Base-by-base conservation (phyloP, 2,797 vertebrate species). In the Tenualosa thibaudeaui region DNA sequence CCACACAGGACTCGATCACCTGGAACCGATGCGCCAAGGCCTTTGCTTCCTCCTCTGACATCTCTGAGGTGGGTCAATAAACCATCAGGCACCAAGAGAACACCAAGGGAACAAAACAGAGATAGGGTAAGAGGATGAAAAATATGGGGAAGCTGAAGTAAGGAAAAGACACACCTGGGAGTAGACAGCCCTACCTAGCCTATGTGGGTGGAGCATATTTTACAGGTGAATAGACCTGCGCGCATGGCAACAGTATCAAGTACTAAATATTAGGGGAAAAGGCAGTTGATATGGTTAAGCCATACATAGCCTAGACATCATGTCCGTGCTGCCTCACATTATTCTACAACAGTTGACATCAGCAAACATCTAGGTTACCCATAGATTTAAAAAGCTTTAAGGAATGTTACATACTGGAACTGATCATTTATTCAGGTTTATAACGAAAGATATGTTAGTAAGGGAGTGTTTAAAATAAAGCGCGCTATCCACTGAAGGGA, bases 11-110 rank as follows among this genome's bases (percentile, higher is more conserved):
- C 87, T 95, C 92, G 24, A 83, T 85, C 56, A 95, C 92, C 85
- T 95, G 93, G 89, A 95, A 96, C 81, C 95, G 94, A 88, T 92
- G 89, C 37, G 84, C 90, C 5, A 88, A 81, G 87, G 95, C 90
- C 0, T 60, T 87, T n/a, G 53, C 40, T 81, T 88, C 83, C 0
- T 71, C 71, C 19, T 13, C 62, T 0, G 46, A 60, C 85, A 88
- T 82, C n/a, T 22, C 87, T 84, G 62, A 49, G 8, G 37, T 58
- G 37, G 49, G n/a, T 22, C 22, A 9, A 78, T 0, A 40, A 78
- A 15, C 31, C 13, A 13, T 19, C 12, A 78, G 71, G 37, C 22
- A 46, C 15, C 37, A 40, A 15, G 19, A 19, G 5, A 78, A 46
- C 22, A n/a, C n/a, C n/a, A n/a, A 17, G 40, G 12, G 5, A n/a